Base-by-base conservation (phyloP, 2,113 vertebrate genomes). In the Pelecanoides urinatrix region DNA sequence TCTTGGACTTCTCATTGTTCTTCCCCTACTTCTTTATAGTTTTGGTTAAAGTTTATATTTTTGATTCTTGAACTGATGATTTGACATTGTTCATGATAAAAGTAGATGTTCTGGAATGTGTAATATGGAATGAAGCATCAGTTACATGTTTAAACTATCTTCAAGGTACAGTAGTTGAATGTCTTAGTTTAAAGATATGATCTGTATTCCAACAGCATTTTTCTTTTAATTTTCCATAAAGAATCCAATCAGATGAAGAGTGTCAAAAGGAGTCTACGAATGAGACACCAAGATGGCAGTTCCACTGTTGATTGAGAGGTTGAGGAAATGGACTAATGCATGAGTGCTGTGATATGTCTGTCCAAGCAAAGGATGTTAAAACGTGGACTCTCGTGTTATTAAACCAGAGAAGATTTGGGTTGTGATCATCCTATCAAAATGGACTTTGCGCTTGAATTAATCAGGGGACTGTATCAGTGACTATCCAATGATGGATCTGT, bases 221-320 rank as follows among this genome's bases (percentile, higher is more conserved):
- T 99, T 98, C 98, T 98, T 99, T 99, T 98, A 98, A 98, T 98
- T 98, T 98, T 99, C 98, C 97, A 99, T 99, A 98, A 99, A 99
- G 99, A 99, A 98, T 96, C 98, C 98, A 98, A 95, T 98, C 98
- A 99, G 98, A 98, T 98, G 98, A 98, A 99, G 98, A 98, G 98
- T 98, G 91, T 98, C 98, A 99, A 98, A 99, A 98, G 99, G 98
- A 99, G 96, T 98, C 98, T 97, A 94, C 99, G 98, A 98, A 97
- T 99, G 98, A 98, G 98, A 98, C 98, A 98, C 90, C 98, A 99
- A 99, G 99, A 99, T 99, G 98, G 98, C 98, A 98, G 97, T 96
- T 92, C 97, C 96, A 97, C 94, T 98, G 79, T 98, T 97, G 98
- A 97, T 94, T 97, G 97, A 95, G 94, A 97, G 97, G 94, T 97